phyloP scores from a whole-genome alignment of 2,888 invertebrate genomes.

The Phymatocera aterrima region DNA sequence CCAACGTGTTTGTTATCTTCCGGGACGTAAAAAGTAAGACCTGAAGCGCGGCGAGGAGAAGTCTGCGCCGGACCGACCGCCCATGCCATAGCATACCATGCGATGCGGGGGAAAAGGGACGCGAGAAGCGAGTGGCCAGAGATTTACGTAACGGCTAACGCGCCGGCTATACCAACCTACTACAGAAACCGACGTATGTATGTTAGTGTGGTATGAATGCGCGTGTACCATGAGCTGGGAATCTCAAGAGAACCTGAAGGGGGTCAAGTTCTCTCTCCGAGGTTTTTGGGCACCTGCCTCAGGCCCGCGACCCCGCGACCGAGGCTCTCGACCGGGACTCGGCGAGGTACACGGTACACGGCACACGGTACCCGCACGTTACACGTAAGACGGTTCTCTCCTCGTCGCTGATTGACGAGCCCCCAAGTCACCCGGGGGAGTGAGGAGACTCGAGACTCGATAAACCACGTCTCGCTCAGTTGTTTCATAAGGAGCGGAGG shows the following conservation, averaged over 20 bases:
- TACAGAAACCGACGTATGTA: conserved; percentile 32
- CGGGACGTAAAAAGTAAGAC: conserved; percentile 46
- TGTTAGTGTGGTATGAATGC: conserved; percentile 48
- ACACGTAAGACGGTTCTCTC: conserved; percentile 55
- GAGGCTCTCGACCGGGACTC: conserved; percentile 39
- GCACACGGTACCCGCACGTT: no score
- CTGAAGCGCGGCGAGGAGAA: conserved; percentile 19
- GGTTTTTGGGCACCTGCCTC: conserved; percentile 65
- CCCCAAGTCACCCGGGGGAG: conserved; percentile 63
- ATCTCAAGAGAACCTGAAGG: conserved; percentile 50
- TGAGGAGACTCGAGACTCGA: conserved; percentile 57
- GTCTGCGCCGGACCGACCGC: no score
- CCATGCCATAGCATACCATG: no score
- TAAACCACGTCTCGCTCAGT: conserved; percentile 68
- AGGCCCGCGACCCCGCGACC: conserved; percentile 63
- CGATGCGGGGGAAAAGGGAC: conserved; percentile 43
- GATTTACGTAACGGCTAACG: conserved; percentile 63
- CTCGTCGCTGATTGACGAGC: conserved; percentile 70
- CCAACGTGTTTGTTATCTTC: conserved; percentile 47
- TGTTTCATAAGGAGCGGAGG: not conserved
- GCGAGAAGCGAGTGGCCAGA: conserved; percentile 51
- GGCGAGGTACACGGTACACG: no score
- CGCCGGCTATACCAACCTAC: conserved; percentile 60
- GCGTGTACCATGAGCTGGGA: conserved; percentile 13
- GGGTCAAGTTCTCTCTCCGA: conserved; percentile 48